Conservation (phyloP, 2,888 invertebrate species). For the Argyresthia goedartella region DNA sequence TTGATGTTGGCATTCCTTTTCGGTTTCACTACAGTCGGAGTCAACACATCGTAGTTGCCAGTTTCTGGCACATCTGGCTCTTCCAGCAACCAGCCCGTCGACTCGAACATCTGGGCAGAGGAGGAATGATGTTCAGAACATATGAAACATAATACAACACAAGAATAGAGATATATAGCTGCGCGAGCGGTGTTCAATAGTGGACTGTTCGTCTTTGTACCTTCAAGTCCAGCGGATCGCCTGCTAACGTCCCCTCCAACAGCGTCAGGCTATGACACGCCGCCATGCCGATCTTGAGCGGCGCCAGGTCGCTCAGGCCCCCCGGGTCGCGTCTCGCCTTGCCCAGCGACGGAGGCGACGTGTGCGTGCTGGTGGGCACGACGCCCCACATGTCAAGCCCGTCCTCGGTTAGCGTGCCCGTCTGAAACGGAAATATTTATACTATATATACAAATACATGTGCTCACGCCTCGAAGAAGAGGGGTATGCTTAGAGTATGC, state of each 20-base stretch:
- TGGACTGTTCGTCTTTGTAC: too few relatives aligned
- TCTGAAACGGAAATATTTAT: conserved; percentile 72
- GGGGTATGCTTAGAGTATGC: too few relatives aligned
- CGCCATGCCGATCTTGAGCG: conserved; percentile 84
- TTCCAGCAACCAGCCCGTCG: conserved; percentile 91
- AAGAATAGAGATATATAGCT: too few relatives aligned
- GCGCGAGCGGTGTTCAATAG: too few relatives aligned
- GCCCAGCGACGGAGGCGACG: conserved; percentile 29
- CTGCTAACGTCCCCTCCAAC: conserved; percentile 87
- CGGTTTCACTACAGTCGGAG: conserved; percentile 88
- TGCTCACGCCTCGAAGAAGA: too few relatives aligned
- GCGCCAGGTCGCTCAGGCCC: conserved; percentile 58
- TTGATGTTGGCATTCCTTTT: conserved; percentile 50
- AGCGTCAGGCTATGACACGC: conserved; percentile 94
- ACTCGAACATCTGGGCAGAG: conserved; percentile 88
- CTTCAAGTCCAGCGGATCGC: conserved; percentile 96
- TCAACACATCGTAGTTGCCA: conserved; percentile 87
- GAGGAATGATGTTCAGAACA: background rate
- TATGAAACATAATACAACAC: too few relatives aligned
- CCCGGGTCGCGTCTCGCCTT: conserved; percentile 55
- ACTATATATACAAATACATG: too few relatives aligned
- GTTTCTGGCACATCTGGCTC: conserved; percentile 89
- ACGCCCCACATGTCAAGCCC: conserved; percentile 96
- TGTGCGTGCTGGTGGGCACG: conserved; percentile 59
- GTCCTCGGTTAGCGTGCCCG: conserved; percentile 96